Evolutionary conservation across 2,888 invertebrate genomes (phyloP), one percentile per base, ranked within the genome.

Genomic region (Acleris sparsana): DNA sequence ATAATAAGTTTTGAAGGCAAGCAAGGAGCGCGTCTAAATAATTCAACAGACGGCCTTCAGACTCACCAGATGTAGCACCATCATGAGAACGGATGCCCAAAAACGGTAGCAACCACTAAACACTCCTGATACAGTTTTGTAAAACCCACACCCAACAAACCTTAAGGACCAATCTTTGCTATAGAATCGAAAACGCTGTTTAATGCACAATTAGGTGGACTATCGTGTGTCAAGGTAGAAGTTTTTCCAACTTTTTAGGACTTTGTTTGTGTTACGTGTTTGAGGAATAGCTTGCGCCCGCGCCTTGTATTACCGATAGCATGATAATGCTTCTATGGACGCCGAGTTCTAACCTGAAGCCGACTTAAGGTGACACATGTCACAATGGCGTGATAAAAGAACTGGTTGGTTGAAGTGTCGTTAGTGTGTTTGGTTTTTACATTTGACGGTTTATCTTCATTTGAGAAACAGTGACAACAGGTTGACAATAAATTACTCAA

Each of bases 261-360:
- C 13, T 55, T 60, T 84, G 75, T 87, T 87, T 85, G 77, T 51
- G 71, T 84, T 85, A 73, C 77, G 73, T 29, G 57, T 66, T 66
- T 66, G 57, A 22, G 17, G 77, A 75, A 78, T 62, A 43, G 59
- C 75, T 13, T 81, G 82, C 86, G 83, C 82, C 84, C 85, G 83
- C 77, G 75, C 70, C 70, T 68, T 75, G 83, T 82, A 84, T 92
- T 92, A 92, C 83, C 91, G 76, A 75, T 72, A 72, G 79, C 56
- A 82, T 87, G 90, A 84, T 92, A 92, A 92, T 88, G 76, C 73
- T 74, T 69, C 75, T 77, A 81, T 79, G 82, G 82, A 83, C 79
- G 85, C 89, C 89, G 87, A 89, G 88, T 83, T 87, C 81, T 82
- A 74, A 79, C 76, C 75, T 70, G 76, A 77, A 57, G 75, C 78